Percentiles rank a stretch among this genome's conserved stretches.
phyloP scores from a whole-genome alignment of 2,888 invertebrate species.

The Falcaria lacertinaria region DNA sequence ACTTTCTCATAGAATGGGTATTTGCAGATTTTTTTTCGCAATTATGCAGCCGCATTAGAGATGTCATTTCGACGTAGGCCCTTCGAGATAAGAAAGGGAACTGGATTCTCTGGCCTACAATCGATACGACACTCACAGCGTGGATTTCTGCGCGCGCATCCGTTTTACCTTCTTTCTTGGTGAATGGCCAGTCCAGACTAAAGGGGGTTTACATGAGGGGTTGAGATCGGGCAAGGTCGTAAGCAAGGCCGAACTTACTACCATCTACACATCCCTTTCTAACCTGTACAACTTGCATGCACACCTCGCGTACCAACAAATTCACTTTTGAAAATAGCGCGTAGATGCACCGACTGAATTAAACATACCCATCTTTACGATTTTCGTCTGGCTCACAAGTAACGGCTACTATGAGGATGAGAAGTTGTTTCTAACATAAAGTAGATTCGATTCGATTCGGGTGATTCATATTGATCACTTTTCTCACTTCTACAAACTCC shows the following conservation, averaged over 20 bases:
- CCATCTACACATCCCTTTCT: slow-evolving; percentile 51
- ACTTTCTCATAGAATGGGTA: neutral
- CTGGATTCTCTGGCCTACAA: slow-evolving; percentile 47
- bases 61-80: slow-evolving; percentile 26
- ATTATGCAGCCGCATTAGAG: slow-evolving; percentile 27
- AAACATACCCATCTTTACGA: slow-evolving; percentile 45
- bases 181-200: slow-evolving; percentile 68
- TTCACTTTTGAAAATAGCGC: slow-evolving; percentile 56
- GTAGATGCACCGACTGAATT: slow-evolving; percentile 56
- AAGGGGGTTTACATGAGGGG: slow-evolving; percentile 47
- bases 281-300: slow-evolving; percentile 12
- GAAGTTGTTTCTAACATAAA: slow-evolving; percentile 22
- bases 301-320: slow-evolving; percentile 38
- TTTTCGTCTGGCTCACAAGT: slow-evolving; percentile 34
- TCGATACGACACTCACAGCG: slow-evolving; percentile 61
- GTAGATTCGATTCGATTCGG: too few species aligned
- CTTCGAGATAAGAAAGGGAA: slow-evolving; percentile 39
- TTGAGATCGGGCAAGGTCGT: slow-evolving; percentile 61
- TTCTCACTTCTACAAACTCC: too few species aligned
- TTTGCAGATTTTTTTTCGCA: slow-evolving; percentile 1
- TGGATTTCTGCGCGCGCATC: slow-evolving; percentile 65
- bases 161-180: slow-evolving; percentile 49
- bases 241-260: slow-evolving; percentile 66
- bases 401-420: slow-evolving; percentile 22
- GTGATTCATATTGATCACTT: too few species aligned